phyloP scores from a whole-genome alignment of 2,888 invertebrate species.

The Clanis bilineata region DNA sequence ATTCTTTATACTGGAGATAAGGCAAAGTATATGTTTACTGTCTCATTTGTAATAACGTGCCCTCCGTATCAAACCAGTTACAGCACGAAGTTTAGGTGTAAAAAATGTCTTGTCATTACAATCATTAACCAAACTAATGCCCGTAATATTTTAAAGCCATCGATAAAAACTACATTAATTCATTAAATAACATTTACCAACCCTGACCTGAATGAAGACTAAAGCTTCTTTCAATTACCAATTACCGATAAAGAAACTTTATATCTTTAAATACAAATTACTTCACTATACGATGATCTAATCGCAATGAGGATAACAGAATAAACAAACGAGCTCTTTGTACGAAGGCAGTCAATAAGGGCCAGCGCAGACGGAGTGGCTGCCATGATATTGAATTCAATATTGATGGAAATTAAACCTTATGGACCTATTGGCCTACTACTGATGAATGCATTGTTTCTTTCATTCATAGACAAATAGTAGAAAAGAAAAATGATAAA shows the following conservation, averaged over 20 bases:
- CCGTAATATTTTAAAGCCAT: neutral
- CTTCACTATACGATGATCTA: constrained; percentile 9
- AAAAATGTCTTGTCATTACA: neutral
- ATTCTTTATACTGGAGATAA: no score
- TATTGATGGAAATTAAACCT: neutral
- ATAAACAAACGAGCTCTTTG: constrained; percentile 1
- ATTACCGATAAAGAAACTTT: constrained; percentile 8
- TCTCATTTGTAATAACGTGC: no score
- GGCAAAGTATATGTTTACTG: no score
- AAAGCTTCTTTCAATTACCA: neutral
- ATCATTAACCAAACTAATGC: neutral
- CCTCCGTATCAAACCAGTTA: no score
- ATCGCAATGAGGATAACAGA: constrained; percentile 6
- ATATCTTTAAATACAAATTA: constrained; percentile 12
- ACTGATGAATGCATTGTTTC: no score
- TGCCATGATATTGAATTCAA: neutral
- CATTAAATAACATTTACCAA: neutral
- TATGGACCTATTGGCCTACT: neutral
- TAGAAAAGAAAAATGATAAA: no score
- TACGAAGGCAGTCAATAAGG: neutral
- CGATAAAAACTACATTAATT: neutral
- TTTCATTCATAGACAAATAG: no score
- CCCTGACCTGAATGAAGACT: neutral
- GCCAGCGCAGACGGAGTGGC: neutral
- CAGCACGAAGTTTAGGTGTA: no score